A percentile compares a stretch with the other conserved stretches of the same genome.
phyloP scores from a whole-genome alignment of 2,113 vertebrate species.

The Brachypteracias leptosomus region DNA sequence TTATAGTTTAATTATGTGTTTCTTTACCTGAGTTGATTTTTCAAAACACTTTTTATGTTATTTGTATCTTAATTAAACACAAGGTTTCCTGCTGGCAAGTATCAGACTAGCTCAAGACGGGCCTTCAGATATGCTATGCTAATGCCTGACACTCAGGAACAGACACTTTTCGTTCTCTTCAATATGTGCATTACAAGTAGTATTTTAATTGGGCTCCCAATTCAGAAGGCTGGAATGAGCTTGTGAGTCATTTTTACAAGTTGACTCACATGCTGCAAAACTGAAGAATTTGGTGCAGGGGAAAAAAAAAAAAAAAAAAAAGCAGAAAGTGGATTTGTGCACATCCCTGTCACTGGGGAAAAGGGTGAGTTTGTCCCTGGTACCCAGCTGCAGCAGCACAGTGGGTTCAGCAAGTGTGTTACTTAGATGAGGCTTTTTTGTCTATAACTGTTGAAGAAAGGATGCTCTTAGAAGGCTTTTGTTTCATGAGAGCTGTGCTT shows the following conservation, averaged over 20 bases:
- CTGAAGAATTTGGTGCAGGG: neutral
- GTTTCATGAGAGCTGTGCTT: neutral
- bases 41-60: neutral
- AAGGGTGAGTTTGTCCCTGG: neutral
- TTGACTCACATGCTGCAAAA: constrained; percentile 60
- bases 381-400: neutral
- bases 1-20: neutral
- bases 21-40: neutral
- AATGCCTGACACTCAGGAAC: constrained; percentile 53
- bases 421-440: neutral
- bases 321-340: neutral
- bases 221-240: constrained; percentile 53
- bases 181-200: constrained; percentile 66
- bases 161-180: constrained; percentile 47
- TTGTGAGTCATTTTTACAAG: constrained; percentile 62
- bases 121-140: constrained; percentile 42
- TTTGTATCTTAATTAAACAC: neutral
- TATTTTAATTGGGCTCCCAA: constrained; percentile 61
- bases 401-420: neutral
- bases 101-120: constrained; percentile 17
- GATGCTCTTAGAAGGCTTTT: constrained; percentile 9
- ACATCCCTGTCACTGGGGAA: neutral
- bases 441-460: neutral
- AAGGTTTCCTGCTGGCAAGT: constrained; percentile 32
- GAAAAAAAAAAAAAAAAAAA: neutral